Base-by-base conservation (phyloP, 2,797 vertebrate species). In the Remorina albescens region DNA sequence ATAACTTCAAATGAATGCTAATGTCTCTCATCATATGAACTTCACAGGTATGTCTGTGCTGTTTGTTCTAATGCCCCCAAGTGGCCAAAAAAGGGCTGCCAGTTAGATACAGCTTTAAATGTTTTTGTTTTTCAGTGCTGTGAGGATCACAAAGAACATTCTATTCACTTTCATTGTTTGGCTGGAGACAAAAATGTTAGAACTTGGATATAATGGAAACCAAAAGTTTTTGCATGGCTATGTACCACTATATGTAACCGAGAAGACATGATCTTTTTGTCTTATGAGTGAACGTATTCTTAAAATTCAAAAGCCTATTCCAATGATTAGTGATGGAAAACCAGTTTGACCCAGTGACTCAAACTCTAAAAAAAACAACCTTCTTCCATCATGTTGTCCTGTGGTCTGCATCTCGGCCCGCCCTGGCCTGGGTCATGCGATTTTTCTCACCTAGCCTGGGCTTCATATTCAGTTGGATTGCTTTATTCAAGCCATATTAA, bases 401-500 rank as follows among this genome's bases (percentile, higher is more conserved):
- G 71, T 81, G 72, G 55, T 74, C 63, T 65, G 2, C 50, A 23
- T 70, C 76, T 41, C 1, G 34, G 67, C 61, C 80, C 23, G 2
- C 57, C 57, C 34, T 21, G 7, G 41, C 42, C 71, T 30, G 67
- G 58, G 59, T 62, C 10, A 36, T 44, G 58, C 68, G 28, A 34
- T 60, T 53, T 53, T 63, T 56, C 54, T 72, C 62, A 56, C 77
- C 67, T 41, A 36, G 62, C 50, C 71, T 21, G 61, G 70, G 44
- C 56, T 4, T 59, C 76, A 41, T 62, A 74, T 58, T 80, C 71
- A 90, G 73, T 87, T 85, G 85, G 91, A 93, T 91, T 93, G 92
- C 92, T 95, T 96, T 93, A 93, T 94, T 93, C 91, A 97, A 97
- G 96, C 96, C 96, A 97, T 96, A 89, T 86, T 83, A 81, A 87